Percentiles rank a stretch among this genome's conserved stretches.
These are phyloP conservation scores for Ochotona curzoniae DNA, from an alignment of 2,113 vertebrate genomes.

Conservation along the genomic window DNA sequence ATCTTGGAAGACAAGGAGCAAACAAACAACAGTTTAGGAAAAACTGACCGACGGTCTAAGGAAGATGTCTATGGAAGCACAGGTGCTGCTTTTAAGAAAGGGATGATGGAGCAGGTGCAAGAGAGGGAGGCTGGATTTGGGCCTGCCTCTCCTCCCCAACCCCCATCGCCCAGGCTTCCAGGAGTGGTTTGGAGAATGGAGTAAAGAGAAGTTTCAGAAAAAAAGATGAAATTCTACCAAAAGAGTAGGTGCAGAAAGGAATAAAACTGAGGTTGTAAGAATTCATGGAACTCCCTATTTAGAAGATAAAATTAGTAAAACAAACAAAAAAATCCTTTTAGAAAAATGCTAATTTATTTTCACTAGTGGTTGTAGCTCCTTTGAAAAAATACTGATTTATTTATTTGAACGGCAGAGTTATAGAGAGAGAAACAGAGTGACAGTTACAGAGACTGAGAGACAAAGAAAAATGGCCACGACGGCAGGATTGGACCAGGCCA, in stretches of 20 bases:
- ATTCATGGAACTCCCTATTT: neutral
- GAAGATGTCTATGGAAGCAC: neutral
- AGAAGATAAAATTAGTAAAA: neutral
- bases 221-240: neutral
- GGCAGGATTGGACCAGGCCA: too few relatives aligned
- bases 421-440: too few relatives aligned
- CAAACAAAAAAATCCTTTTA: too few relatives aligned
- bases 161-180: neutral
- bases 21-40: neutral
- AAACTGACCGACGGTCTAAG: neutral
- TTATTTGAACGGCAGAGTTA: too few relatives aligned
- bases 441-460: too few relatives aligned
- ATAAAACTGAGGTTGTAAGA: neutral
- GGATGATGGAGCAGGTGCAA: neutral
- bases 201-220: neutral
- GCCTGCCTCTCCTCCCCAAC: neutral
- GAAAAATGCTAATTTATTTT: too few relatives aligned
- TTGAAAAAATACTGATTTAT: too few relatives aligned
- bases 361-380: too few relatives aligned
- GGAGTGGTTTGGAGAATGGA: neutral
- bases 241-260: neutral
- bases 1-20: neutral
- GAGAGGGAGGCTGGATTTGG: neutral
- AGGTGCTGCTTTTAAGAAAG: accelerated
- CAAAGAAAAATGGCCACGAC: too few relatives aligned